A percentile compares a stretch with the other conserved stretches of the same genome.
These are phyloP conservation scores for Semicossyphus pulcher DNA, from an alignment of 2,113 vertebrate genomes.

Conservation along the genomic window DNA sequence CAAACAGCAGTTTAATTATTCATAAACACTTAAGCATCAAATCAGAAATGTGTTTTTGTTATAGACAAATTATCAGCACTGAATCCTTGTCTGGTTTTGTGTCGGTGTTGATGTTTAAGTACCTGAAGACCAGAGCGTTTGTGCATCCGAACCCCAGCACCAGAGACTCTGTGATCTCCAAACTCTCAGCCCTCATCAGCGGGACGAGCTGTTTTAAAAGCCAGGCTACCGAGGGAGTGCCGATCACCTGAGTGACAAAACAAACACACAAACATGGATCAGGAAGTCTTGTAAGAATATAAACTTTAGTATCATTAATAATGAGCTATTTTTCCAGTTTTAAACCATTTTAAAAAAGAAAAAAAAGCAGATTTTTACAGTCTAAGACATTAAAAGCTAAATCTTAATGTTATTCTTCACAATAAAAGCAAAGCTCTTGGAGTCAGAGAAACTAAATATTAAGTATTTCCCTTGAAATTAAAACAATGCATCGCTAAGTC, in stretches of 20 bases:
- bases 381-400: not conserved
- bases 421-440: not conserved
- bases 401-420: not conserved
- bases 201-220: conserved; percentile 96
- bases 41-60: not conserved
- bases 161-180: conserved; percentile 98
- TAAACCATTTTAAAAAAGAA: not conserved
- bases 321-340: not conserved
- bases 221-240: conserved; percentile 95
- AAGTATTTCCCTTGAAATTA: not conserved
- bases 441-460: not conserved
- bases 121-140: conserved; percentile 99
- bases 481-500: not conserved
- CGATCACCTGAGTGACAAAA: conserved; percentile 87
- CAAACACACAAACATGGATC: not conserved
- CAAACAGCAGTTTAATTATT: not conserved
- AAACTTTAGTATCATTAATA: not conserved
- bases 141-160: conserved; percentile 98
- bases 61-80: not conserved
- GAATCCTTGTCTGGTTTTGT: not conserved
- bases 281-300: not conserved
- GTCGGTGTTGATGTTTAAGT: conserved; percentile 41
- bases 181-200: conserved; percentile 97
- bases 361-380: not conserved
- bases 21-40: not conserved